phyloP scores from a whole-genome alignment of 35 echinoderm and acorn worm species.

The Acanthaster planci region DNA sequence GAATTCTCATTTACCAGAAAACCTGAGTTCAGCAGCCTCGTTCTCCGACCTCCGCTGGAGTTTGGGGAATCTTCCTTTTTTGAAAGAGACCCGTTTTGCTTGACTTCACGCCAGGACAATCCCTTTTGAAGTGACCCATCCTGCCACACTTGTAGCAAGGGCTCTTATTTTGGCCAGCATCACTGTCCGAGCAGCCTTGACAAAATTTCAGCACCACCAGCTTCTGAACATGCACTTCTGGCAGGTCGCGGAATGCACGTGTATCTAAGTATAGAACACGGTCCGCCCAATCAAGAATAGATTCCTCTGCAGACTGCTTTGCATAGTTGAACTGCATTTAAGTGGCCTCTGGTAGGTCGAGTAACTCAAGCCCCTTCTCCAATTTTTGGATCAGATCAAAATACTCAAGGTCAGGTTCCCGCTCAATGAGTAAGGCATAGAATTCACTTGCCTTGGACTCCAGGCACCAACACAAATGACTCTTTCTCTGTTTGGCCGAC shows the following conservation, averaged over 20 bases:
- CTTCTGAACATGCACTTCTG: constrained; percentile 13
- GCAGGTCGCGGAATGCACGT: constrained; percentile 2
- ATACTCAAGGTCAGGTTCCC: constrained; percentile 5
- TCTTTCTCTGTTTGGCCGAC: constrained; percentile 12
- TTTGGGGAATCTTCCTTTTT: not conserved
- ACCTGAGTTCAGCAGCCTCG: no score
- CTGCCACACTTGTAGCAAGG: constrained; percentile 22
- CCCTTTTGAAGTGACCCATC: constrained; percentile 5
- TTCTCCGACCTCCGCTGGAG: not conserved
- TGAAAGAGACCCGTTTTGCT: not conserved
- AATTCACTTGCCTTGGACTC: constrained; percentile 19
- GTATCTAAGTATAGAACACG: constrained; percentile 16
- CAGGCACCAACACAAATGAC: constrained; percentile 25
- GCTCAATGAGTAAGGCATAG: not conserved
- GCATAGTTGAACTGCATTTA: constrained; percentile 33
- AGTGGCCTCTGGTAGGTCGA: constrained; percentile 20
- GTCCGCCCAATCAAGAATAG: constrained; percentile 15
- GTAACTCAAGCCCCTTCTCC: constrained; percentile 4
- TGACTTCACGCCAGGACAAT: constrained; percentile 1
- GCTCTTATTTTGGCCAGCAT: constrained; percentile 21
- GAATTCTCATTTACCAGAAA: no score
- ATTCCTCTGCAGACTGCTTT: constrained; percentile 10
- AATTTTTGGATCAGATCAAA: constrained; percentile 14
- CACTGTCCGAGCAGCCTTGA: constrained; percentile 35
- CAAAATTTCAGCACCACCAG: constrained; percentile 24